Evolutionary conservation across 2,113 vertebrate species (phyloP).

Genomic region (Centropus unirufus): DNA sequence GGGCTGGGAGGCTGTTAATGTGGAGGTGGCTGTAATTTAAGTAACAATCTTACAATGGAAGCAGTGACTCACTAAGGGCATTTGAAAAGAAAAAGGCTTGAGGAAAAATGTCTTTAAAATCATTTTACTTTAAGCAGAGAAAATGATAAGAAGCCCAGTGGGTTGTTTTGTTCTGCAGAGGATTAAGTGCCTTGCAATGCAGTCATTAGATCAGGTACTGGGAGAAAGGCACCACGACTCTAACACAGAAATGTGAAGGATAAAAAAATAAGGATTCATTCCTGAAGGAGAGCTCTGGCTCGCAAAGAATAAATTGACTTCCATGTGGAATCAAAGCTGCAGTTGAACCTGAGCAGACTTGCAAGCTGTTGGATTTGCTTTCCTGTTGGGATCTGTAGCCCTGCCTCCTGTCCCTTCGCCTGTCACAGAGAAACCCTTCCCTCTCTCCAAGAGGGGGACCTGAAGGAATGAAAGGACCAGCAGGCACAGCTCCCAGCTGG

Average conservation of each 20-base stretch:
- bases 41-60: neutral
- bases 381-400: neutral
- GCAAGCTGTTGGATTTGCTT: neutral
- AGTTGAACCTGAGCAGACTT: fast-evolving
- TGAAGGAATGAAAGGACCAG: neutral
- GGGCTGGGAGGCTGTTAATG: conserved; percentile 3
- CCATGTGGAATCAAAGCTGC: neutral
- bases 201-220: neutral
- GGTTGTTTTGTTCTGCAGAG: neutral
- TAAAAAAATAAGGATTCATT: neutral
- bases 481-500: neutral
- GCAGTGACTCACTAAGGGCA: conserved; percentile 41
- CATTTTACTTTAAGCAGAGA: neutral
- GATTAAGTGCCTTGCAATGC: neutral
- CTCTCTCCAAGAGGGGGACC: neutral
- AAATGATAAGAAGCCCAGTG: neutral
- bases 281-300: neutral
- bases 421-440: neutral
- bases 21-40: conserved; percentile 56
- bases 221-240: neutral
- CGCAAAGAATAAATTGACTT: neutral
- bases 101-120: neutral
- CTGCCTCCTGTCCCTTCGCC: neutral
- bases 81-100: neutral
- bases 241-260: neutral